Percentiles rank a stretch among this genome's conserved stretches.
phyloP scores from a whole-genome alignment of 2,113 vertebrate genomes.

The Corydoras sp. region DNA sequence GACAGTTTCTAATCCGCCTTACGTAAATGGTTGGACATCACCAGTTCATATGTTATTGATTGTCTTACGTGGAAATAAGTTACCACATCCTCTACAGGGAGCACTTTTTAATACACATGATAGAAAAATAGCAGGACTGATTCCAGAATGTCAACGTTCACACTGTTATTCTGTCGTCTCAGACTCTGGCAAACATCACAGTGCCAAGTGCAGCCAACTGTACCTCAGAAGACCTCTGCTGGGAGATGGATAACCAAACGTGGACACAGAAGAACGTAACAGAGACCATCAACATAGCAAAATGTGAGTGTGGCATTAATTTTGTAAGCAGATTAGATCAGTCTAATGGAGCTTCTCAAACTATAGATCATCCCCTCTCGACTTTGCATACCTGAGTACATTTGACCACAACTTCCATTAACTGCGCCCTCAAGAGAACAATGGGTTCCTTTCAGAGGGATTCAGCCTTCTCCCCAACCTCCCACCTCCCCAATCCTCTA shows the following conservation, averaged over 20 bases:
- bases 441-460: conserved; percentile 58
- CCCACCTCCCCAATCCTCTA: conserved; percentile 17
- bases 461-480: conserved; percentile 36
- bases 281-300: conserved; percentile 56
- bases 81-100: too few relatives aligned
- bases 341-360: conserved; percentile 31
- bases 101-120: too few relatives aligned
- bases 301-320: conserved; percentile 73
- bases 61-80: neutral
- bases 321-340: conserved; percentile 9
- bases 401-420: conserved; percentile 19
- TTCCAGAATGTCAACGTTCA: neutral
- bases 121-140: neutral
- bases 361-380: conserved; percentile 25
- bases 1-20: too few relatives aligned
- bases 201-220: conserved; percentile 65
- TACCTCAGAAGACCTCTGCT: conserved; percentile 64
- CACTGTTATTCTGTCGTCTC: conserved; percentile 21
- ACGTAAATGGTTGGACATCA: neutral
- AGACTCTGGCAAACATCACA: conserved; percentile 75
- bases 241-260: conserved; percentile 55
- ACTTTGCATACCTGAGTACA: conserved; percentile 3
- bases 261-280: conserved; percentile 71
- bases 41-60: neutral
- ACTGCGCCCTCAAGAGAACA: conserved; percentile 45